These are phyloP conservation scores for Blastomussa wellsi DNA, from an alignment of 92 coral and sea anemone species.

Conservation along the genomic window DNA sequence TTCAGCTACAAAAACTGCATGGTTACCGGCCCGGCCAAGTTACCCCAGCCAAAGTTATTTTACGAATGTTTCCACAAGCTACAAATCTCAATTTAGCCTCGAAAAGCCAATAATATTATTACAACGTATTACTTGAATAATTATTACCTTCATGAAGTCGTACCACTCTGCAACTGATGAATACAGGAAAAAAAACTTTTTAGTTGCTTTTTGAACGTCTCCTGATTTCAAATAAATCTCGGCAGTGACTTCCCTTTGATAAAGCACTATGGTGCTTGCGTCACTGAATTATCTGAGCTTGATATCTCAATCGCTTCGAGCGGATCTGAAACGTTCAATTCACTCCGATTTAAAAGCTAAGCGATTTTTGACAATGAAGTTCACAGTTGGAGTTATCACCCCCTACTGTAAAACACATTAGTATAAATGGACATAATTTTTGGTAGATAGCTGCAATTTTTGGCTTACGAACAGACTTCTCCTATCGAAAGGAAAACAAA, in stretches of 20 bases:
- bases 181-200: not conserved
- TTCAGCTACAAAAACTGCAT: not conserved
- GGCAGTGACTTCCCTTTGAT: not conserved
- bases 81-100: not conserved
- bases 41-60: not conserved
- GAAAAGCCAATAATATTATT: not conserved
- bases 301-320: not conserved
- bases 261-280: not conserved
- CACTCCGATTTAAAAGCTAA: not conserved
- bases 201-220: not conserved
- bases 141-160: slow-evolving; percentile 15
- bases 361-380: slow-evolving; percentile 1
- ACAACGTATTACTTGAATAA: not conserved
- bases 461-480: not conserved
- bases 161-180: not conserved
- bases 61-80: not conserved
- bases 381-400: not conserved
- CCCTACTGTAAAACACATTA: slow-evolving; percentile 1
- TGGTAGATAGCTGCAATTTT: not conserved
- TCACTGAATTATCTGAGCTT: not conserved
- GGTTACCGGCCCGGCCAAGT: no score
- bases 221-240: not conserved
- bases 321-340: not conserved
- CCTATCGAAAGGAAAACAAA: not conserved
- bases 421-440: not conserved